phyloP scores from a whole-genome alignment of 2,888 invertebrate genomes.

The Syrista parreyssii region DNA sequence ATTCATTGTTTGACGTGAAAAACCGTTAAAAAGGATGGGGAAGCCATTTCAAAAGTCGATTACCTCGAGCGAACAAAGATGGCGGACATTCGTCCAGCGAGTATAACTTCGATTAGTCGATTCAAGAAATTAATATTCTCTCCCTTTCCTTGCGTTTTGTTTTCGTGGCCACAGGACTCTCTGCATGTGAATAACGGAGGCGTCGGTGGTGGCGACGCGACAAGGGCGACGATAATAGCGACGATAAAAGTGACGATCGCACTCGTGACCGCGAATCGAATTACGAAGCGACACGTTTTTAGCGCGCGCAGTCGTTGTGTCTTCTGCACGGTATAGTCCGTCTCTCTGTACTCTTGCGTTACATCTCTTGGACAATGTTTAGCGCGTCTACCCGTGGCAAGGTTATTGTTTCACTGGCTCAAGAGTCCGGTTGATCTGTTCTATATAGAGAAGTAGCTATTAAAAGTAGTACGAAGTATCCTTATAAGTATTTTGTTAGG shows the following conservation, averaged over 20 bases:
- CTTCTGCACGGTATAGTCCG: neutral
- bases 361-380: neutral
- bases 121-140: neutral
- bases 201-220: neutral
- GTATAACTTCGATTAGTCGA: neutral
- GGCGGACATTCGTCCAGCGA: neutral
- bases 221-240: conserved; percentile 44
- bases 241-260: conserved; percentile 44
- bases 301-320: neutral
- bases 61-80: neutral
- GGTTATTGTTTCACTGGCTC: neutral
- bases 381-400: neutral
- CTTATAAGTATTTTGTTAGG: neutral
- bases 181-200: neutral
- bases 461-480: neutral
- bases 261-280: conserved; percentile 49
- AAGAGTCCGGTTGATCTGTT: neutral
- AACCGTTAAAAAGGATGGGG: neutral
- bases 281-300: conserved; percentile 42
- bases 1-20: neutral
- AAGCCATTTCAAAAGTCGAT: neutral
- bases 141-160: neutral
- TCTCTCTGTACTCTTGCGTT: neutral
- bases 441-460: neutral
- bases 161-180: neutral